A percentile compares a stretch with the other conserved stretches of the same genome.
Conservation (phyloP, 2,113 vertebrate species). For the Saguinus imperator region DNA sequence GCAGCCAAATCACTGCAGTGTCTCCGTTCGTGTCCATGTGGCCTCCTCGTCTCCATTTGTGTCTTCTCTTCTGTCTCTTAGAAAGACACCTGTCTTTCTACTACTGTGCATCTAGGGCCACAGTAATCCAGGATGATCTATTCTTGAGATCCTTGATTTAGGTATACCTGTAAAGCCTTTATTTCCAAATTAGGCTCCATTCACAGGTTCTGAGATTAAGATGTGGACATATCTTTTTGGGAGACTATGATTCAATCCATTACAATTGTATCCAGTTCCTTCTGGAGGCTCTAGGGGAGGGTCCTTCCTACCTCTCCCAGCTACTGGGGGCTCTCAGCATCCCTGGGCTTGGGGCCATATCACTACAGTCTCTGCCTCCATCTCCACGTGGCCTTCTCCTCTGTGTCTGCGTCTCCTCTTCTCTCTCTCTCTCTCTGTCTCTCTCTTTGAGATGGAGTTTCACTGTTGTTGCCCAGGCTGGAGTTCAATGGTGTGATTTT, state of each 20-base stretch:
- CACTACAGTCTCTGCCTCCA: background rate
- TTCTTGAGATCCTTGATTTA: background rate
- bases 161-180: background rate
- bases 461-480: too few relatives aligned
- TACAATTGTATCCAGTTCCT: background rate
- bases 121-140: background rate
- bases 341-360: background rate
- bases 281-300: background rate
- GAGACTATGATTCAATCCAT: background rate
- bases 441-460: too few relatives aligned
- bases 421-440: too few relatives aligned
- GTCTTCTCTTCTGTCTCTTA: background rate
- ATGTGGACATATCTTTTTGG: background rate
- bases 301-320: background rate
- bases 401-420: background rate
- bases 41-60: background rate
- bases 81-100: background rate
- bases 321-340: background rate
- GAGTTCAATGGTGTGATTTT: too few relatives aligned
- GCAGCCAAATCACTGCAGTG: accelerated
- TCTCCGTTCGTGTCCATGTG: background rate
- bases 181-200: background rate
- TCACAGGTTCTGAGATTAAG: background rate
- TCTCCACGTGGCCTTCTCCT: background rate
- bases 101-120: background rate